Percentiles rank a stretch among this genome's conserved stretches.
Conservation (phyloP, 2,888 invertebrate species). For the Xylota segnis region DNA sequence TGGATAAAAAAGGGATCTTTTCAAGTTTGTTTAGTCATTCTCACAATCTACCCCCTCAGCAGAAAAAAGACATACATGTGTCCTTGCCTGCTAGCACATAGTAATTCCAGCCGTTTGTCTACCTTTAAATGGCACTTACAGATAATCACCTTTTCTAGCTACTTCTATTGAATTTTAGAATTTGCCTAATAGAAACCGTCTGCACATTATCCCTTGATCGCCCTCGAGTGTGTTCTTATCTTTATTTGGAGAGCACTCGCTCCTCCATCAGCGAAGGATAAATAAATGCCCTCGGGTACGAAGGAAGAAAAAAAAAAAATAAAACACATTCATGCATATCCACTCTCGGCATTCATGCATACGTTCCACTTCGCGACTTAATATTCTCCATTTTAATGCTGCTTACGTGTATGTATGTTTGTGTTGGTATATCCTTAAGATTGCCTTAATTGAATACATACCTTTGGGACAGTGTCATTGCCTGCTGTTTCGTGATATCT, state of each 20-base stretch:
- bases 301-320: constrained; percentile 34
- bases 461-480: constrained; percentile 56
- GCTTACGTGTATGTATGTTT: constrained; percentile 38
- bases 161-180: constrained; percentile 39
- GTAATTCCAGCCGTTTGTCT: background rate
- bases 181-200: constrained; percentile 53
- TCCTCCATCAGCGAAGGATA: constrained; percentile 42
- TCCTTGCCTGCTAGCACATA: too few relatives aligned
- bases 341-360: constrained; percentile 21
- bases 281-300: constrained; percentile 47
- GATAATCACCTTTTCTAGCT: background rate
- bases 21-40: background rate
- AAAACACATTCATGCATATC: constrained; percentile 30
- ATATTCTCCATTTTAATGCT: constrained; percentile 60
- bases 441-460: constrained; percentile 71
- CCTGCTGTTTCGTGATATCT: constrained; percentile 35
- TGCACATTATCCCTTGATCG: constrained; percentile 64
- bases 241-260: constrained; percentile 40
- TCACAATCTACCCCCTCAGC: too few relatives aligned
- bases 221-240: constrained; percentile 56
- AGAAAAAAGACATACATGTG: too few relatives aligned
- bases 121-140: constrained; percentile 7
- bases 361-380: constrained; percentile 44
- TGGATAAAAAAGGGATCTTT: too few relatives aligned
- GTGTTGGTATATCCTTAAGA: constrained; percentile 34